Conservation (phyloP, 2,797 vertebrate species). For the Fistularia tabacaria region DNA sequence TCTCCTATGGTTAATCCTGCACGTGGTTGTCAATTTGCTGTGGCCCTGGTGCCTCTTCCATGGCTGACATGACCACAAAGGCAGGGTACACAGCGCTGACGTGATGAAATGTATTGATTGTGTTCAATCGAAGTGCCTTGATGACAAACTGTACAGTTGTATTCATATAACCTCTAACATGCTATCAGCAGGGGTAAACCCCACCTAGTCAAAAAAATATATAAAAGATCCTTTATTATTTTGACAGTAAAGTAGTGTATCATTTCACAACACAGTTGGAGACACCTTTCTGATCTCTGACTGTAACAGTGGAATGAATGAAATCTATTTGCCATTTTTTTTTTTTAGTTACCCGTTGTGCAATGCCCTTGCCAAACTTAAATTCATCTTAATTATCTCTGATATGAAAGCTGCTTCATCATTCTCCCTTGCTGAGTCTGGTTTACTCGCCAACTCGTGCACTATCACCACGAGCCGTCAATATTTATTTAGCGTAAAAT, state of each 20-base stretch:
- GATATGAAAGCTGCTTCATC: slow-evolving; percentile 27
- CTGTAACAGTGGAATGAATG: neutral
- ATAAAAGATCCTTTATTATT: too few species aligned
- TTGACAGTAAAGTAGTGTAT: neutral
- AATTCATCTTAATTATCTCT: slow-evolving; percentile 40
- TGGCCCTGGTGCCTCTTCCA: slow-evolving; percentile 9
- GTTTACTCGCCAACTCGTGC: slow-evolving; percentile 20
- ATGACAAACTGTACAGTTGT: slow-evolving; percentile 7
- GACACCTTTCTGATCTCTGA: too few species aligned
- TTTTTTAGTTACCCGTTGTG: neutral
- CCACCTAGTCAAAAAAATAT: neutral
- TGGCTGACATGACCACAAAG: slow-evolving; percentile 22
- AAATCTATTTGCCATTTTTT: too few species aligned
- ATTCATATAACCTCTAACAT: slow-evolving; percentile 2
- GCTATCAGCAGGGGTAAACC: slow-evolving; percentile 19
- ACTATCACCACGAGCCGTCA: slow-evolving; percentile 10
- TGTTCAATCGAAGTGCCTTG: slow-evolving; percentile 12
- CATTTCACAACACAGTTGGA: neutral
- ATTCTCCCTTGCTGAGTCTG: slow-evolving; percentile 4
- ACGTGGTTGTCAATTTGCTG: slow-evolving; percentile 2
- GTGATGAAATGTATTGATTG: slow-evolving; percentile 44
- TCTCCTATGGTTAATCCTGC: slow-evolving; percentile 10
- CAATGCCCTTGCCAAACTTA: slow-evolving; percentile 22
- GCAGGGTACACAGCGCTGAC: slow-evolving; percentile 22
- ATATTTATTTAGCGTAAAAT: neutral